A percentile compares a stretch with the other conserved stretches of the same genome.
Evolutionary conservation across 1,140 invertebrate species (phyloP).

Genomic region (Drosophila prosaltans): DNA sequence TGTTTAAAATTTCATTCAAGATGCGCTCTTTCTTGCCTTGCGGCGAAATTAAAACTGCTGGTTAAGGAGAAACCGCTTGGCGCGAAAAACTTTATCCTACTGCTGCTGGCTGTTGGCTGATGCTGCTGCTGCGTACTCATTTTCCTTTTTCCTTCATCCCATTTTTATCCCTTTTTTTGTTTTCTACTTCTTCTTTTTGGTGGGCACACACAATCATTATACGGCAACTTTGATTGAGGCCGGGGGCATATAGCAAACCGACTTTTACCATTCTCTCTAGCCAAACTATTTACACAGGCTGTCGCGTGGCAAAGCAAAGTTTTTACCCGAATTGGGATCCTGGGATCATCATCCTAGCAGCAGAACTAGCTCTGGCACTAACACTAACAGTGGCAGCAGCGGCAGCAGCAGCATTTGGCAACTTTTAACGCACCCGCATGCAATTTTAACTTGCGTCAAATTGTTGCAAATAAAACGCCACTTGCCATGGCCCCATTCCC

Average conservation of each 20-base stretch:
- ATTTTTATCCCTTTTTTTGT: conserved; percentile 13
- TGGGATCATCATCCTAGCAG: conserved; percentile 27
- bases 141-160: not conserved
- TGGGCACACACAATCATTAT: conserved; percentile 60
- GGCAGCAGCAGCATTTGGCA: conserved; percentile 60
- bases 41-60: conserved; percentile 74
- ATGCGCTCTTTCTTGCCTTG: conserved; percentile 51
- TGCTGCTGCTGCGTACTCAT: not conserved
- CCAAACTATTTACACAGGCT: conserved; percentile 72
- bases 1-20: conserved; percentile 69
- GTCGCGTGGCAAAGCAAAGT: conserved; percentile 66
- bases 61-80: conserved; percentile 62
- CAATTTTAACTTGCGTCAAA: conserved; percentile 70
- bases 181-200: conserved; percentile 31
- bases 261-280: conserved; percentile 31
- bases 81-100: conserved; percentile 63
- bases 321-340: conserved; percentile 33
- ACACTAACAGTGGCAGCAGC: conserved; percentile 43
- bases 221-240: conserved; percentile 74
- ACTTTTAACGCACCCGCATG: conserved; percentile 78
- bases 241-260: conserved; percentile 40
- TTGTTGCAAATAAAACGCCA: conserved; percentile 73
- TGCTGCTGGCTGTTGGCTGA: conserved; percentile 4
- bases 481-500: not conserved
- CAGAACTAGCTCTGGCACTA: not conserved